Evolutionary conservation across 2,113 vertebrate species (phyloP).

Genomic region (Daphoenositta chrysoptera): DNA sequence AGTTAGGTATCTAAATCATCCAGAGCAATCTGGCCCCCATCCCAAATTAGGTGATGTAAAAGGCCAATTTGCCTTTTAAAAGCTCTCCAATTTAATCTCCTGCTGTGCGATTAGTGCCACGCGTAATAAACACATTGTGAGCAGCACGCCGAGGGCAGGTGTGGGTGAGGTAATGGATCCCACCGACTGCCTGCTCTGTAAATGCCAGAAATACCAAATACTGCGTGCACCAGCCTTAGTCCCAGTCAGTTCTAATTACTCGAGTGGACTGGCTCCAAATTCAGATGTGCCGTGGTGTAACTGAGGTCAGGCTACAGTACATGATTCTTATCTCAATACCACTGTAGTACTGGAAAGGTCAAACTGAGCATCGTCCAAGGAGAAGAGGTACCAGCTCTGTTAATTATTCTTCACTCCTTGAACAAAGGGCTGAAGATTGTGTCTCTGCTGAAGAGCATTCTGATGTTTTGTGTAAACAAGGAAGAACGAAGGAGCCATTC

Average conservation of each 20-base stretch:
- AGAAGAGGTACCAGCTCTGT: neutral
- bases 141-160: neutral
- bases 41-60: slow-evolving; percentile 38
- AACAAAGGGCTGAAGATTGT: neutral
- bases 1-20: slow-evolving; percentile 46
- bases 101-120: neutral
- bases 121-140: neutral
- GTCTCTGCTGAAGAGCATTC: neutral
- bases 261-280: neutral
- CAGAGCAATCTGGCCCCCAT: slow-evolving; percentile 7
- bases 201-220: slow-evolving; percentile 4
- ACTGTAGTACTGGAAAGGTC: neutral
- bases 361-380: neutral
- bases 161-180: neutral
- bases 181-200: neutral
- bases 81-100: slow-evolving; percentile 11
- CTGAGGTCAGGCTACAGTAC: slow-evolving; percentile 4
- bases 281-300: neutral
- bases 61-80: slow-evolving; percentile 57
- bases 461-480: neutral
- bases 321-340: slow-evolving; percentile 18
- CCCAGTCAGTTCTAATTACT: slow-evolving; percentile 1
- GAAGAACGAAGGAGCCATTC: neutral
- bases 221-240: neutral
- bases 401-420: neutral